Evolutionary conservation across 1,140 invertebrate species (phyloP).

Genomic region (Ips typographus): DNA sequence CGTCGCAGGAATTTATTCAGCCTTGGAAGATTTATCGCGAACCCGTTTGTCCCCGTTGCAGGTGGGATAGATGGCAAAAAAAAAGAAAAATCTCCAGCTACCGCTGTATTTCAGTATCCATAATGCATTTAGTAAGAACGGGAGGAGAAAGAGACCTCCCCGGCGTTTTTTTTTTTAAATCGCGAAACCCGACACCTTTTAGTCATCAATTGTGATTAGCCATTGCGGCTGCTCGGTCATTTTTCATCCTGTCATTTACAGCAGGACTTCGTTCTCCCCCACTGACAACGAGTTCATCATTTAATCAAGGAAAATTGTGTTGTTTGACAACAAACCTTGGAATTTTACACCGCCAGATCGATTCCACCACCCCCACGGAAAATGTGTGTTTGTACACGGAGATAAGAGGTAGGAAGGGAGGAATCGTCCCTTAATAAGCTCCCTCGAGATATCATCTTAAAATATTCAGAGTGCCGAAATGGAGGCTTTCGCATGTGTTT

Average conservation of each 20-base stretch:
- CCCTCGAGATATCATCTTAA: too few species aligned
- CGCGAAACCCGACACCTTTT: conserved; percentile 16
- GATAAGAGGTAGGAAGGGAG: too few species aligned
- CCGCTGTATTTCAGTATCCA: background rate
- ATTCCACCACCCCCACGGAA: too few species aligned
- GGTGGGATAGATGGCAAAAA: conserved; percentile 12
- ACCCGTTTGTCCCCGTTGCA: conserved; percentile 20
- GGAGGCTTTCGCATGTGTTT: too few species aligned
- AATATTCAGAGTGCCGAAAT: too few species aligned
- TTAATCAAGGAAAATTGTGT: conserved; percentile 17
- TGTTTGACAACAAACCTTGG: background rate
- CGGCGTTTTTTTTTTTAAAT: conserved; percentile 13
- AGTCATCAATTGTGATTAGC: conserved; percentile 24
- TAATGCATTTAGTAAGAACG: background rate
- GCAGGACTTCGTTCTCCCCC: conserved; percentile 6
- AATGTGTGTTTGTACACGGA: too few species aligned
- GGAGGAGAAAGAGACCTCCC: background rate
- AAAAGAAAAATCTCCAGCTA: background rate
- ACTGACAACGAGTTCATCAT: conserved; percentile 5
- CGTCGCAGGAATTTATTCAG: conserved; percentile 25
- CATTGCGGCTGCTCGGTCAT: conserved; percentile 20
- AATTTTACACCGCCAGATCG: too few species aligned
- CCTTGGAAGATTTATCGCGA: conserved; percentile 26
- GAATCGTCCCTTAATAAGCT: too few species aligned
- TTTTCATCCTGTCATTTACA: conserved; percentile 27